These are phyloP conservation scores for Amblyjoppa proteus DNA, from an alignment of 2,888 invertebrate genomes.

Conservation along the genomic window DNA sequence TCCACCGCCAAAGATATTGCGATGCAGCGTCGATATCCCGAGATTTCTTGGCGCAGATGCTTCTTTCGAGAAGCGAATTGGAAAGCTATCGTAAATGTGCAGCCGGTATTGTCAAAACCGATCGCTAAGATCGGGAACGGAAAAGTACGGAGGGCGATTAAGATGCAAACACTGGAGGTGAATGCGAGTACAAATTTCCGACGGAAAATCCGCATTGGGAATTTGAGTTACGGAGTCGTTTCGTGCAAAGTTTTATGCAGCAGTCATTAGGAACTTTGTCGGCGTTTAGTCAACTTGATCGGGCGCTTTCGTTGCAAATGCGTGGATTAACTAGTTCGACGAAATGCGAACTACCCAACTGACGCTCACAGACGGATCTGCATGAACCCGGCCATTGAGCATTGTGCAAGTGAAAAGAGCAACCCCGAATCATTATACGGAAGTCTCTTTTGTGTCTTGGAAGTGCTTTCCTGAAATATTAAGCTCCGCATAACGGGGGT, in stretches of 20 bases:
- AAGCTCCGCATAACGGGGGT: constrained; percentile 48
- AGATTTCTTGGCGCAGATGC: constrained; percentile 60
- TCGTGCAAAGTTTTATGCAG: background rate
- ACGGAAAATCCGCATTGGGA: constrained; percentile 8
- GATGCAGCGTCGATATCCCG: background rate
- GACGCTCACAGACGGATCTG: background rate
- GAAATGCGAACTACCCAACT: constrained; percentile 3
- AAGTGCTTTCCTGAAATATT: constrained; percentile 69
- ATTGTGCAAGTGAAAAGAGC: constrained; percentile 38
- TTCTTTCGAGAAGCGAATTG: constrained; percentile 54
- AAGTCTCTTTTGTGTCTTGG: constrained; percentile 58
- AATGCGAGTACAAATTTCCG: constrained; percentile 7
- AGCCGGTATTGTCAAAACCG: background rate
- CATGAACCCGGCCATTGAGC: constrained; percentile 26
- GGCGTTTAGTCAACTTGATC: background rate
- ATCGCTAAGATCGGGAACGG: background rate
- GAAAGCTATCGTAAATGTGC: constrained; percentile 57
- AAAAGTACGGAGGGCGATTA: constrained; percentile 24
- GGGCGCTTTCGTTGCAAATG: background rate
- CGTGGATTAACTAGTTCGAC: background rate
- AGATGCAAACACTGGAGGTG: constrained; percentile 13
- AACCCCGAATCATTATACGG: constrained; percentile 56
- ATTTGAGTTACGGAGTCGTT: background rate
- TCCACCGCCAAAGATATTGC: constrained; percentile 41
- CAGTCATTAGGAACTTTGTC: too few relatives aligned